Evolutionary conservation across 2,113 vertebrate genomes (phyloP), one percentile per base, ranked within the genome.

Genomic region (Eretmochelys imbricata): DNA sequence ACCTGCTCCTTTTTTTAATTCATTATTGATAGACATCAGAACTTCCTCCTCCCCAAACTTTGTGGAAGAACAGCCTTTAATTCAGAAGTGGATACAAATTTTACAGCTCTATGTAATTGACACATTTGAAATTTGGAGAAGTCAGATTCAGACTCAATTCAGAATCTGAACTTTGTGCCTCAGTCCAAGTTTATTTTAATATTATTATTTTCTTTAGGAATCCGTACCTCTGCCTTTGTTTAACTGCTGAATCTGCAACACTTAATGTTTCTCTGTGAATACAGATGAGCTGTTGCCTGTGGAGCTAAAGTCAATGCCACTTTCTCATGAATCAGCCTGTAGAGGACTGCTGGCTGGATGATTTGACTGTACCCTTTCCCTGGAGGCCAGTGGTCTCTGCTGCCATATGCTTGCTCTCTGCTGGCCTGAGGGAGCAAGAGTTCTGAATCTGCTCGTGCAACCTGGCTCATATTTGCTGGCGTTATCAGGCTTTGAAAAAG

Each of bases 341-440:
- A 46, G 93, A 88, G 54, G 16, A 38, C 88, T 93, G 75, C 91
- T 81, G 95, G 94, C 89, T 89, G 80, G 87, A 83, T 49, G 80
- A 76, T 62, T 50, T 78, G 42, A 29, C 88, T 31, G 5, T 88
- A n/a, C 20, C 78, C 54, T 75, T 83, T 93, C 93, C 93, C 91
- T 4, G 48, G 81, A 90, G 89, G 75, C 31, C 93, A 27, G 3
- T 6, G 53, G 75, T 62, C 75, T 55, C 88, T 96, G 91, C 82
- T 91, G 86, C 90, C 96, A 2, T 89, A 7, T 90, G 78, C 78
- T 96, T 83, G 29, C 82, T 85, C 57, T 0, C 0, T 84, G 11
- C 62, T 5, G 80, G 78, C 93, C 94, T 10, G 55, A 75, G 80
- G 94, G 87, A 83, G 27, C 90, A 83, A 55, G 75, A 55, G 76